Base-by-base conservation (phyloP, 2,797 vertebrate species). In the Knipowitschia caucasica region DNA sequence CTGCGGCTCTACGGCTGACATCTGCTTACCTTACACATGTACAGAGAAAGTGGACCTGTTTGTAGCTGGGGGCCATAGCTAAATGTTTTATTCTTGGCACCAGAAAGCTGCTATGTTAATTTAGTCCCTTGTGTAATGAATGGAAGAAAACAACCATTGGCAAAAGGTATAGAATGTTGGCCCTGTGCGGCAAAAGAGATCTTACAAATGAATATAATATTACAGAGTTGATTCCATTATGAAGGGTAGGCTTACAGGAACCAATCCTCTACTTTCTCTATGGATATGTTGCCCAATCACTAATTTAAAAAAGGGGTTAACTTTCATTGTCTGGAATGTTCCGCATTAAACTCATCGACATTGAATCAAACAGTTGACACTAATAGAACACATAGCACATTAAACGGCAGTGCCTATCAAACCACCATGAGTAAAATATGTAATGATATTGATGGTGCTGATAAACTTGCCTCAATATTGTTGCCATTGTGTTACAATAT, bases 1-100 rank as follows among this genome's bases (percentile, higher is more conserved):
- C 70, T 27, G n/a, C 10, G 30, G 53, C 67, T 54, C 67, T n/a
- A 64, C 53, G 42, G 74, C 64, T 75, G 77, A 71, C 72, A 82
- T 75, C 72, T 80, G 73, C 53, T 61, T 50, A 39, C 67, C 56
- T 69, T 33, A 43, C 44, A 67, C 64, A 56, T 18, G 59, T 23
- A 43, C 58, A 33, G 57, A 65, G 62, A 53, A 73, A 69, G 58
- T 55, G 56, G 62, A 56, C 24, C 60, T 36, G 34, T 40, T 56
- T 7, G 6, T 36, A 49, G 58, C 71, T 62, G 64, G 40, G 60
- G 75, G 75, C 60, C 60, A 67, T 53, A 43, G 51, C 29, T 46
- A 26, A 56, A 21, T 56, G 62, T 23, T 56, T 67, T 64, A 31
- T 27, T 30, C 20, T 30, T 62, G 49, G 30, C 58, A 53, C 47